Percentiles rank a stretch among this genome's conserved stretches.
These are phyloP conservation scores for Andinoacara biseriatus DNA, from an alignment of 2,113 vertebrate species.

Conservation along the genomic window DNA sequence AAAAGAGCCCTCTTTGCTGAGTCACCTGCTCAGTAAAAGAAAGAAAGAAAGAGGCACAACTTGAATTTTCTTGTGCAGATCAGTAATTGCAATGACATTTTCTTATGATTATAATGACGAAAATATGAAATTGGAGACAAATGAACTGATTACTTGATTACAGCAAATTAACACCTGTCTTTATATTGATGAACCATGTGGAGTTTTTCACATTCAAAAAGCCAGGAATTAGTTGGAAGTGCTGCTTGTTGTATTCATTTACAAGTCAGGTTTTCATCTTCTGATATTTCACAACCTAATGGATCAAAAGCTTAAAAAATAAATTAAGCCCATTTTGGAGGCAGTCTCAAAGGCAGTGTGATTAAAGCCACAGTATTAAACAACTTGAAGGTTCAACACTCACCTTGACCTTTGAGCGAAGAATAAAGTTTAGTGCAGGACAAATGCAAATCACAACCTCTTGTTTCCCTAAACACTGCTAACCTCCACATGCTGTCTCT, in stretches of 20 bases:
- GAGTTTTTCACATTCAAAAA: neutral
- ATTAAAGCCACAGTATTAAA: neutral
- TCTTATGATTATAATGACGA: neutral
- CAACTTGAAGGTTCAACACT: neutral
- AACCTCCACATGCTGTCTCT: neutral
- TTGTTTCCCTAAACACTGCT: neutral
- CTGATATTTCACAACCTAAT: neutral
- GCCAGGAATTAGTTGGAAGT: rapidly evolving
- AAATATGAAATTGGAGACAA: neutral
- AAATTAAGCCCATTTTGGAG: neutral
- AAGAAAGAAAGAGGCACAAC: neutral
- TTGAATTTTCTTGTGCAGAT: neutral
- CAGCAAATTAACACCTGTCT: neutral
- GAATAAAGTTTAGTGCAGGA: neutral
- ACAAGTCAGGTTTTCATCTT: neutral
- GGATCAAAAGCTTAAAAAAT: neutral
- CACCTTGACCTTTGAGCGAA: neutral
- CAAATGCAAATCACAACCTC: neutral
- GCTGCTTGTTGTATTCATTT: neutral
- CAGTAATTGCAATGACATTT: neutral
- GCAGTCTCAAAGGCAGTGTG: neutral
- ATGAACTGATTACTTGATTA: neutral
- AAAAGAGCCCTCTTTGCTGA: no score
- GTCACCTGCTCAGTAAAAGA: no score
- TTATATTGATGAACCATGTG: neutral